These are phyloP conservation scores for Malacosoma neustria DNA, from an alignment of 2,888 invertebrate genomes.

Conservation along the genomic window DNA sequence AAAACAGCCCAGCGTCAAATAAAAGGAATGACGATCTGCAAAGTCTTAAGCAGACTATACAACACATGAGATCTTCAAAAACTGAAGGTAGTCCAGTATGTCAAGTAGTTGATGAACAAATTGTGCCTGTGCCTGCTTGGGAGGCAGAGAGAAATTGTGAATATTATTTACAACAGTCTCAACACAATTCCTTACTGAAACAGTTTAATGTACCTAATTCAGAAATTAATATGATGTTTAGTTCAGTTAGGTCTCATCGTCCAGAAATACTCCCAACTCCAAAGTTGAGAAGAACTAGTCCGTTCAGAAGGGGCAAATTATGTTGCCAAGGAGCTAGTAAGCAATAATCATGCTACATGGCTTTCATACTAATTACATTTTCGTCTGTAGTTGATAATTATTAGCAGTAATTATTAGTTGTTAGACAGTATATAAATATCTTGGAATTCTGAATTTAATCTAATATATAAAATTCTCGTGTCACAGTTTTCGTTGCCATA, in stretches of 20 bases:
- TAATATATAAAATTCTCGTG: too few species aligned
- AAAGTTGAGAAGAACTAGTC: slow-evolving; percentile 26
- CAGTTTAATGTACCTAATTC: slow-evolving; percentile 27
- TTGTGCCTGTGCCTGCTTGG: slow-evolving; percentile 55
- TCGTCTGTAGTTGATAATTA: too few species aligned
- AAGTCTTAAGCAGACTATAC: slow-evolving; percentile 51
- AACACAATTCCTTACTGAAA: slow-evolving; percentile 7
- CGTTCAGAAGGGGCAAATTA: slow-evolving; percentile 32
- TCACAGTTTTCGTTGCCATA: too few species aligned
- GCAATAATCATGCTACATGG: slow-evolving; percentile 9
- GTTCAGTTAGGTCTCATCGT: slow-evolving; percentile 21
- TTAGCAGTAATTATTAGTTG: too few species aligned
- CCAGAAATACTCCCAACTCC: slow-evolving; percentile 26
- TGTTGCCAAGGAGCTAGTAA: slow-evolving; percentile 24
- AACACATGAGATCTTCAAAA: slow-evolving; percentile 37
- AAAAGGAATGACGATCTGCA: slow-evolving; percentile 45
- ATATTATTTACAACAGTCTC: slow-evolving; percentile 20
- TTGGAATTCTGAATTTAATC: too few species aligned
- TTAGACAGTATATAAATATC: too few species aligned
- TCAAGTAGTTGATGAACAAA: slow-evolving; percentile 51
- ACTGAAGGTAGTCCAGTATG: slow-evolving; percentile 50
- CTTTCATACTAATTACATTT: slow-evolving; percentile 2
- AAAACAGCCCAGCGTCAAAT: slow-evolving; percentile 19
- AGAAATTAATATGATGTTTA: slow-evolving; percentile 30
- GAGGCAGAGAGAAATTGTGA: slow-evolving; percentile 33